phyloP scores from a whole-genome alignment of 2,113 vertebrate species.

The Oplegnathus fasciatus region DNA sequence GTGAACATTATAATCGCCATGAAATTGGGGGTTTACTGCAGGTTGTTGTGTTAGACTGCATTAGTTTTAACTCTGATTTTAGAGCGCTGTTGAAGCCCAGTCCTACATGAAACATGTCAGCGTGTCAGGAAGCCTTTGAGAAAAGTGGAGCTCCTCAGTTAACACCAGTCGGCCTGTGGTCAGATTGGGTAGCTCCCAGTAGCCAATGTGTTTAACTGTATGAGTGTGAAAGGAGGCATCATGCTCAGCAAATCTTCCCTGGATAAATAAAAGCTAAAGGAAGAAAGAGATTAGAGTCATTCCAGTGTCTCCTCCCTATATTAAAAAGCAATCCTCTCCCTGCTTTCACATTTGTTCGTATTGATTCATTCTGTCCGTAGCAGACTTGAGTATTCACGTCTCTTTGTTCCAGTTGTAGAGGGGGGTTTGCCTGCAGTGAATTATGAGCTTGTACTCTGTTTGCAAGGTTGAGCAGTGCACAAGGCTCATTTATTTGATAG shows the following conservation, averaged over 20 bases:
- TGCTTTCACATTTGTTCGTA: slow-evolving; percentile 44
- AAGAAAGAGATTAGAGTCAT: slow-evolving; percentile 36
- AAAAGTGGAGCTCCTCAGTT: slow-evolving; percentile 3
- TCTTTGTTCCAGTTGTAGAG: slow-evolving; percentile 40
- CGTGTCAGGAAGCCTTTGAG: not conserved
- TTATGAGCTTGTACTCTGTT: slow-evolving; percentile 56
- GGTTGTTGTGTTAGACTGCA: not conserved
- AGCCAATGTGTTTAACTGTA: slow-evolving; percentile 10
- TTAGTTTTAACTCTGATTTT: not conserved
- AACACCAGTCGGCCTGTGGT: slow-evolving; percentile 10
- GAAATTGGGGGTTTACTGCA: not conserved
- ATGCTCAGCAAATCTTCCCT: slow-evolving; percentile 5
- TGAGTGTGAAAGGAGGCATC: slow-evolving; percentile 28
- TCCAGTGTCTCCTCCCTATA: slow-evolving; percentile 19
- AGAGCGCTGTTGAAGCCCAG: not conserved
- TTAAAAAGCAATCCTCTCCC: slow-evolving; percentile 48
- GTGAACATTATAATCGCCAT: not conserved
- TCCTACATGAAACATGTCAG: not conserved
- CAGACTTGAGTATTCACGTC: slow-evolving; percentile 21
- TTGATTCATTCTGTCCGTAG: slow-evolving; percentile 46
- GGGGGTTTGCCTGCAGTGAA: slow-evolving; percentile 37
- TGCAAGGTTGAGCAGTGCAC: slow-evolving; percentile 48
- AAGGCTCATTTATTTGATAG: slow-evolving; percentile 60
- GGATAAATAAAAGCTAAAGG: slow-evolving; percentile 45
- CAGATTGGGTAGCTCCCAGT: not conserved